These are phyloP conservation scores for Alaudala cheleensis DNA, from an alignment of 2,113 vertebrate genomes.

Conservation along the genomic window DNA sequence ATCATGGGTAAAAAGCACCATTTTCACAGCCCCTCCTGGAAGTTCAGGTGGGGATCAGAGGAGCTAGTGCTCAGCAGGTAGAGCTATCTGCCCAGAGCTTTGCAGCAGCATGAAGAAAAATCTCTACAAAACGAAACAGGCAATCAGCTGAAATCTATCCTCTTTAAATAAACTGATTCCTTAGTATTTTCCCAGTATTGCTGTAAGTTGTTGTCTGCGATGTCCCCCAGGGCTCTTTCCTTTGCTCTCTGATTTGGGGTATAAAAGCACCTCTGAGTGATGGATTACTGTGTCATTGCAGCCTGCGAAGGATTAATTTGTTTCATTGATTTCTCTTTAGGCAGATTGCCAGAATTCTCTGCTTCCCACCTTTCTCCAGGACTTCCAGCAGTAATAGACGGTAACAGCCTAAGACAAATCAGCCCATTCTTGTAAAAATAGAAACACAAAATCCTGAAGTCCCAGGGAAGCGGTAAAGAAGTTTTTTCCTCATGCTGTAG, in stretches of 20 bases:
- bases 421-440: conserved; percentile 93
- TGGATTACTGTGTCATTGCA: conserved; percentile 99
- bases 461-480: conserved; percentile 57
- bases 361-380: conserved; percentile 96
- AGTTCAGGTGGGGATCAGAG: background rate
- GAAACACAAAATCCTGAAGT: conserved; percentile 81
- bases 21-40: background rate
- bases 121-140: conserved; percentile 77
- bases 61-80: conserved; percentile 33
- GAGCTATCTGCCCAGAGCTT: conserved; percentile 31
- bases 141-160: conserved; percentile 83
- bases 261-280: conserved; percentile 99
- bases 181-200: conserved; percentile 85
- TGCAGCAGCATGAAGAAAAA: conserved; percentile 66
- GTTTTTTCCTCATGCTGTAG: background rate
- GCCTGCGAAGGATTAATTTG: conserved; percentile 99
- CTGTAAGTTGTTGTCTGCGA: conserved; percentile 87
- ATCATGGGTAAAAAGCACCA: background rate
- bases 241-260: conserved; percentile 93
- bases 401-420: conserved; percentile 99
- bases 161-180: conserved; percentile 86
- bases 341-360: conserved; percentile 99
- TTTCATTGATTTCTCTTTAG: conserved; percentile 99
- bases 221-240: conserved; percentile 84
- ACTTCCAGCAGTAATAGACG: conserved; percentile 97